These are phyloP conservation scores for Nycticryphes semicollaris DNA, from an alignment of 2,113 vertebrate genomes.

Conservation along the genomic window DNA sequence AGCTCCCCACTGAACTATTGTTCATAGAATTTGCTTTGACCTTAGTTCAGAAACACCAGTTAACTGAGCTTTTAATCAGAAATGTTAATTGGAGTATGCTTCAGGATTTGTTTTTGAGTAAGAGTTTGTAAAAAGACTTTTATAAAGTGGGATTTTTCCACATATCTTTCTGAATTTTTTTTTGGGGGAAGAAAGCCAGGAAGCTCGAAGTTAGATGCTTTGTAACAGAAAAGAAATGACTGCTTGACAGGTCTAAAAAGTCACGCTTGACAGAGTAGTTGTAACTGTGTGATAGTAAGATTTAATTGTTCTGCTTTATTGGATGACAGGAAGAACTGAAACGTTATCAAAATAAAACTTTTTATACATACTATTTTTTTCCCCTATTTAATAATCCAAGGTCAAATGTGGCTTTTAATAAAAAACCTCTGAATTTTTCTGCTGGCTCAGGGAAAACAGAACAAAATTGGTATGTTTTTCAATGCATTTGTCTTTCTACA, in stretches of 20 bases:
- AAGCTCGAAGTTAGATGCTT: constrained; percentile 57
- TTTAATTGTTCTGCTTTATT: constrained; percentile 61
- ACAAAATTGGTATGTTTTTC: neutral
- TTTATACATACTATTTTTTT: neutral
- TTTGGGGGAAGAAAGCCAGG: constrained; percentile 5
- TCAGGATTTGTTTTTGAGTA: neutral
- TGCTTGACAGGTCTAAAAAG: constrained; percentile 70
- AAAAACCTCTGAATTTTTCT: neutral
- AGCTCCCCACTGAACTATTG: neutral
- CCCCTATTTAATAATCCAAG: constrained; percentile 44
- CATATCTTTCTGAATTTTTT: constrained; percentile 14
- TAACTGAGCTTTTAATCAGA: neutral
- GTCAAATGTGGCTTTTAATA: constrained; percentile 47
- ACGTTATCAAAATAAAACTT: constrained; percentile 37
- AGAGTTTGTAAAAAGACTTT: constrained; percentile 6
- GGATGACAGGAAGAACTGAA: constrained; percentile 56
- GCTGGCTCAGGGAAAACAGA: neutral
- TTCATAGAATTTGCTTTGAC: neutral
- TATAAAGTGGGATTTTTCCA: neutral
- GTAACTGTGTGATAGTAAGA: constrained; percentile 49
- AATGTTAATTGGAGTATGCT: neutral
- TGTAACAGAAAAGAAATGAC: constrained; percentile 51
- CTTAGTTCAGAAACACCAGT: neutral
- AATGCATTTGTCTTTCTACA: neutral
- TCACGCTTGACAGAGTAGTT: constrained; percentile 54